phyloP scores from a whole-genome alignment of 2,797 vertebrate species.

The Cuculus canorus region DNA sequence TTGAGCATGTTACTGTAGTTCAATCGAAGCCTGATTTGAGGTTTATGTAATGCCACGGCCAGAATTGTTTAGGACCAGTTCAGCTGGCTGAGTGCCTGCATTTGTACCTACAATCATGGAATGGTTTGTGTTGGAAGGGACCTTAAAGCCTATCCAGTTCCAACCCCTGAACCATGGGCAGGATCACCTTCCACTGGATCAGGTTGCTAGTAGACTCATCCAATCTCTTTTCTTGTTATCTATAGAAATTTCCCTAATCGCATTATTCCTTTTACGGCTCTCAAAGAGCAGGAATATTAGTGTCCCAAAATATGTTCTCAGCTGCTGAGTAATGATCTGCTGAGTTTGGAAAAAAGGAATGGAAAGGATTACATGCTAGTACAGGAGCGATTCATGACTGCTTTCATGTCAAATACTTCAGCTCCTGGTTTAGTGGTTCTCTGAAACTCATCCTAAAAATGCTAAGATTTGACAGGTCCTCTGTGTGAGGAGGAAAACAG shows the following conservation, averaged over 20 bases:
- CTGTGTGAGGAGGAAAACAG: not conserved
- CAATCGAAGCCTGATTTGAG: not conserved
- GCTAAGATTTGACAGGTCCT: not conserved
- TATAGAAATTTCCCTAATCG: not conserved
- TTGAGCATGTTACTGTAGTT: not conserved
- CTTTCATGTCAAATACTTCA: not conserved
- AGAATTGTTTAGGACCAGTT: not conserved
- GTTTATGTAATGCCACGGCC: not conserved
- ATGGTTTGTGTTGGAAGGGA: no score
- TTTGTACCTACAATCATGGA: not conserved
- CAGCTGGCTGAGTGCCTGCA: not conserved
- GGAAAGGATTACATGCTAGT: not conserved
- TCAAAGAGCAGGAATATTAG: not conserved
- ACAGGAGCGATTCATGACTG: not conserved
- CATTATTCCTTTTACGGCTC: not conserved
- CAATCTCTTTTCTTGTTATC: not conserved
- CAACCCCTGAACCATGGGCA: no score
- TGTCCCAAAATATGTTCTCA: not conserved
- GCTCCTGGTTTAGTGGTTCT: not conserved
- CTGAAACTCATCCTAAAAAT: not conserved
- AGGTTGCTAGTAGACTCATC: no score
- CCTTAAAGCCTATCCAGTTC: no score
- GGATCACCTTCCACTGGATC: no score
- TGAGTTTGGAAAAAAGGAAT: not conserved
- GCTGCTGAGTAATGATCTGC: not conserved